These are phyloP conservation scores for Myotis planiceps DNA, from an alignment of 2,797 vertebrate genomes.

Conservation along the genomic window DNA sequence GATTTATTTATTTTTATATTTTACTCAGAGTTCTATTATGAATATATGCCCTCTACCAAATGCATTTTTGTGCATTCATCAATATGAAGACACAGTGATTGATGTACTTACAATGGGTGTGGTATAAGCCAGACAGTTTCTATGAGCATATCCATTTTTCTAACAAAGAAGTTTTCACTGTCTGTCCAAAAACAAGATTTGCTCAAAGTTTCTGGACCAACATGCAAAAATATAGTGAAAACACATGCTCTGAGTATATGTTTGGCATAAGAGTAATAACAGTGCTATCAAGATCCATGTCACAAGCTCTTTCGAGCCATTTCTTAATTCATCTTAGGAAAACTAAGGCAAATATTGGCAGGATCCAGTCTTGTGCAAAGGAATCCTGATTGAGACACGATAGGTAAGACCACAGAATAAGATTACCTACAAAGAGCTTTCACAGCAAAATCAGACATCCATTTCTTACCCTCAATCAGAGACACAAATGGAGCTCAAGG, in stretches of 20 bases:
- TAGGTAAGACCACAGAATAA: neutral
- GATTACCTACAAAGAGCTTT: neutral
- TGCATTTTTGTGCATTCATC: neutral
- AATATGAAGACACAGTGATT: neutral
- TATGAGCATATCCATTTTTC: neutral
- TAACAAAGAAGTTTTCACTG: neutral
- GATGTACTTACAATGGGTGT: neutral
- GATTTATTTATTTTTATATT: constrained; percentile 36
- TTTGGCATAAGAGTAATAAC: neutral
- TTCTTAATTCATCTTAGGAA: constrained; percentile 40
- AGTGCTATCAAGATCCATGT: neutral
- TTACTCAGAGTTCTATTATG: neutral
- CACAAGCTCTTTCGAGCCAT: neutral
- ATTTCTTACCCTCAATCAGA: neutral
- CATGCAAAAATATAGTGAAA: neutral
- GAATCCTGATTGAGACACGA: neutral
- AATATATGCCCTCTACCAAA: constrained; percentile 7
- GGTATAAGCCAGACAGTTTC: neutral
- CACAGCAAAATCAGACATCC: neutral
- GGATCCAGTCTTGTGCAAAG: neutral
- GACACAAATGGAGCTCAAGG: neutral
- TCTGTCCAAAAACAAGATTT: neutral
- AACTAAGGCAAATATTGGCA: neutral
- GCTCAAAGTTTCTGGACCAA: neutral
- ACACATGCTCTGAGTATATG: neutral